Conservation (phyloP, 1,140 invertebrate species). For the Ceratina australensis region DNA sequence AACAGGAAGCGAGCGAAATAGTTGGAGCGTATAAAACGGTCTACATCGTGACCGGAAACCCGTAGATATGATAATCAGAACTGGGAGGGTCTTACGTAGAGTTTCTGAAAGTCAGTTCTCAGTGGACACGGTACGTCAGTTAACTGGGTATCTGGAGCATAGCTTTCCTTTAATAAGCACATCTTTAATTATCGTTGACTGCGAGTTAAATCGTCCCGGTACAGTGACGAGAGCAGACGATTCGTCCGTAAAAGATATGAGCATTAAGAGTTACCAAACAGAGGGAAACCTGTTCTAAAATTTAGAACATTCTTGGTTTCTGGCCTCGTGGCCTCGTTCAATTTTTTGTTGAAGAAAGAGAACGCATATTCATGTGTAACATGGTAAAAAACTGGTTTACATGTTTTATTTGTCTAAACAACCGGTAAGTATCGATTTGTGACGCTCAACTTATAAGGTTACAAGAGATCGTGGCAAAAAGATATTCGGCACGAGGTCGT, state of each 20-base stretch:
- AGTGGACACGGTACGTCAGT: conserved; percentile 27
- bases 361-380: background rate
- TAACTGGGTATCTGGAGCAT: conserved; percentile 24
- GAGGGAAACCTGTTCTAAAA: background rate
- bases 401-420: too few relatives aligned
- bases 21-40: background rate
- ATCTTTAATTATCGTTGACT: background rate
- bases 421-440: background rate
- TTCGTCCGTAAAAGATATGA: background rate
- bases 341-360: background rate
- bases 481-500: background rate
- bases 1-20: background rate
- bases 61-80: background rate
- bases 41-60: background rate
- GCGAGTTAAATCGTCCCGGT: background rate
- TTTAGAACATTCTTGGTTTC: background rate
- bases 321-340: background rate
- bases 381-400: background rate
- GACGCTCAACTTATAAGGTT: background rate
- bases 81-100: background rate
- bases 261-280: too few relatives aligned
- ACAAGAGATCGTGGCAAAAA: background rate
- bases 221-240: background rate
- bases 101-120: conserved; percentile 9
- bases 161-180: background rate